Conservation (phyloP, 2,888 invertebrate genomes). For the Mystacides longicornis region DNA sequence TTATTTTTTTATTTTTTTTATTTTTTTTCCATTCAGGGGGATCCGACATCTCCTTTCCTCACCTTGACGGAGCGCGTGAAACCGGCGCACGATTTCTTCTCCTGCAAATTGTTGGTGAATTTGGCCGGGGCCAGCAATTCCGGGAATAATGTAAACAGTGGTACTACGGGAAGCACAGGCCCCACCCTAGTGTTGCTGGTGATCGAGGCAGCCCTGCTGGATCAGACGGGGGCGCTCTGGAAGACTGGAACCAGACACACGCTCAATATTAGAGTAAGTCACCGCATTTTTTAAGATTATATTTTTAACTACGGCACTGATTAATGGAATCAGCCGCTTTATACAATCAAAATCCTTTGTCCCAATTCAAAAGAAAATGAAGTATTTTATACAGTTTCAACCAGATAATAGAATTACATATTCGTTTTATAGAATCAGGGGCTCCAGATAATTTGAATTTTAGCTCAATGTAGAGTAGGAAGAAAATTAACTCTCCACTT, state of each 20-base stretch:
- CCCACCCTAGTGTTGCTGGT: slow-evolving; percentile 52
- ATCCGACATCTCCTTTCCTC: slow-evolving; percentile 34
- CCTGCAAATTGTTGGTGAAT: slow-evolving; percentile 80
- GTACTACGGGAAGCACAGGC: slow-evolving; percentile 31
- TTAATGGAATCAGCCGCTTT: no score
- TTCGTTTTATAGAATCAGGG: no score
- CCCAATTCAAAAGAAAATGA: no score
- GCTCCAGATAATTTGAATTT: no score
- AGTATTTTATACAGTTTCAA: no score
- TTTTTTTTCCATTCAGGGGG: slow-evolving; percentile 21
- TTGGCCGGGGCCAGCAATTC: slow-evolving; percentile 42
- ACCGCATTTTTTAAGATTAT: background rate
- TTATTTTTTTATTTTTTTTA: slow-evolving; percentile 4
- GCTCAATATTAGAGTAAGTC: slow-evolving; percentile 61
- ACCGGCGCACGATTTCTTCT: slow-evolving; percentile 91
- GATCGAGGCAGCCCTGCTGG: slow-evolving; percentile 79
- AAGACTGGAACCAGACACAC: slow-evolving; percentile 80
- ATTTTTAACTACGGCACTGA: no score
- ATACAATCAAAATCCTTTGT: no score
- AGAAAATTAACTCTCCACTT: no score
- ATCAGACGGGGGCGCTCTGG: slow-evolving; percentile 79
- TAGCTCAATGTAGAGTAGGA: no score
- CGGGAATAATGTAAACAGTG: slow-evolving; percentile 27
- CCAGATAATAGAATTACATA: no score
- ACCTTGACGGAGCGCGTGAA: slow-evolving; percentile 72